phyloP scores from a whole-genome alignment of 23 tunicate species.

The Ciona savignyi region DNA sequence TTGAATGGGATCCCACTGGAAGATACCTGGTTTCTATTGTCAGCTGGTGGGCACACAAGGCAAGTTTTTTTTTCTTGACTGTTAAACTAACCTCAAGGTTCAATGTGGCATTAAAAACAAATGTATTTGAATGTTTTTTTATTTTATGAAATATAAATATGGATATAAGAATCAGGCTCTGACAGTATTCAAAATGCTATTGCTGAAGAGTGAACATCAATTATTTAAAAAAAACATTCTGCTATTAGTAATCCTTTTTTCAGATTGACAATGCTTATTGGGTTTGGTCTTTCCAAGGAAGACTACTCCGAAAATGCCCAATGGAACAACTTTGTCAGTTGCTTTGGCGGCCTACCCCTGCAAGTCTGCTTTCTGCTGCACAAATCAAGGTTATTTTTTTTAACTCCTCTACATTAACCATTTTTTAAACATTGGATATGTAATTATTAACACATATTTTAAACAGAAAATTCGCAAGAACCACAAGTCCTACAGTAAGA shows the following conservation, averaged over 20 bases:
- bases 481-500: slow-evolving; percentile 55
- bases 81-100: too few species aligned
- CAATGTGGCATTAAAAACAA: too few species aligned
- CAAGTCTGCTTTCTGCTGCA: slow-evolving; percentile 44
- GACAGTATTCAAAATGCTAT: too few species aligned
- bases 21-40: slow-evolving; percentile 81
- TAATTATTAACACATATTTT: background rate
- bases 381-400: slow-evolving; percentile 52
- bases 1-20: slow-evolving; percentile 99
- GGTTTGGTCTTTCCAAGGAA: slow-evolving; percentile 99
- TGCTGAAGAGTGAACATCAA: too few species aligned
- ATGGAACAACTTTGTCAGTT: slow-evolving; percentile 70
- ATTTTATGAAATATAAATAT: too few species aligned
- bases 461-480: slow-evolving; percentile 70
- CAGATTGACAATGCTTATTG: slow-evolving; percentile 89
- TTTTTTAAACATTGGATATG: background rate
- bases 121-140: too few species aligned
- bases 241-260: background rate
- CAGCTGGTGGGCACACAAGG: slow-evolving; percentile 95
- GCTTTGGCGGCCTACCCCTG: slow-evolving; percentile 95
- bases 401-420: background rate
- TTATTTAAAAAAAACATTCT: background rate
- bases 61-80: too few species aligned
- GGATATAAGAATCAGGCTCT: too few species aligned
- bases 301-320: slow-evolving; percentile 65